phyloP scores from a whole-genome alignment of 2,888 invertebrate genomes.

The Stictocephala bisonia region DNA sequence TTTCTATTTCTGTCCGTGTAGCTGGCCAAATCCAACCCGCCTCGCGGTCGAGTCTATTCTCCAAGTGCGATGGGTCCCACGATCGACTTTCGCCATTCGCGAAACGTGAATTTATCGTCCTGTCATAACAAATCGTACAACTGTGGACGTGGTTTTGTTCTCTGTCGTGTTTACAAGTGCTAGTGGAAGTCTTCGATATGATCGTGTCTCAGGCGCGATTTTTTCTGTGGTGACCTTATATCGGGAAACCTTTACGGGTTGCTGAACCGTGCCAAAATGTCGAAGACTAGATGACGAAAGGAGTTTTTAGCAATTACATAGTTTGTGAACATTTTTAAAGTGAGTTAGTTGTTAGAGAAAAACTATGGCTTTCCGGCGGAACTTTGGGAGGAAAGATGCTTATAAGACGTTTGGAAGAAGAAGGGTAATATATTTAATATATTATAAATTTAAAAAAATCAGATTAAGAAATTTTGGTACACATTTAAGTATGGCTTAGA shows the following conservation, averaged over 20 bases:
- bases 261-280: neutral
- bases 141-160: too few species aligned
- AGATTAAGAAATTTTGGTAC: too few species aligned
- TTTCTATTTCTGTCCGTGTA: too few species aligned
- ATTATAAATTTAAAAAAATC: too few species aligned
- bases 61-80: too few species aligned
- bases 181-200: neutral
- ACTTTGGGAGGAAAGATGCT: slow-evolving; percentile 11
- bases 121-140: slow-evolving; percentile 19
- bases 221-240: too few species aligned
- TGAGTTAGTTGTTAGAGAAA: slow-evolving; percentile 14
- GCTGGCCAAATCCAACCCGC: too few species aligned
- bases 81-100: too few species aligned
- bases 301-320: neutral
- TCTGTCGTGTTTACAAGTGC: too few species aligned
- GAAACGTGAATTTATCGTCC: slow-evolving; percentile 20
- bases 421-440: slow-evolving; percentile 8
- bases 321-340: neutral
- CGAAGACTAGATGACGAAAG: neutral
- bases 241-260: too few species aligned
- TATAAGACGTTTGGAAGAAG: slow-evolving; percentile 35
- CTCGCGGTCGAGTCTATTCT: too few species aligned
- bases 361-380: slow-evolving; percentile 7
- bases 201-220: neutral
- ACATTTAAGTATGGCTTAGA: too few species aligned